Base-by-base conservation (phyloP, 2,888 invertebrate species). In the Drosophila rellima region DNA sequence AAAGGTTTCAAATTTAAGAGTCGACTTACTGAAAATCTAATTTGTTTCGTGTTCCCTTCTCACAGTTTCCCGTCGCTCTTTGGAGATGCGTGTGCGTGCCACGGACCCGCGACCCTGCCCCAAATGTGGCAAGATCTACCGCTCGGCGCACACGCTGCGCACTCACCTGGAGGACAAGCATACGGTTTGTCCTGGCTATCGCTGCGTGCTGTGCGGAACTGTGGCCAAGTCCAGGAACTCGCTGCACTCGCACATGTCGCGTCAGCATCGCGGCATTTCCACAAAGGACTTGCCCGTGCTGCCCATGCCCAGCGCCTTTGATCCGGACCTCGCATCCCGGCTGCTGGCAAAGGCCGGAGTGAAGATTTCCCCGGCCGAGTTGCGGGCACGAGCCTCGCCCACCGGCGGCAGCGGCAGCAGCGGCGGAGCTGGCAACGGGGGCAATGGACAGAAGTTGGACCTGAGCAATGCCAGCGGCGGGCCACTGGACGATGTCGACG, bases 161-260 rank as follows among this genome's bases (percentile, higher is more conserved):
- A 98, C 98, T 29, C 98, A 98, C 92, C 94, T 98, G 74, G 98
- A 98, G 92, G 98, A 98, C 92, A 98, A 98, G 91, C 98, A 98
- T 92, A 98, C 98, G 35, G 95, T 97, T 88, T 98, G 98, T 91
- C 97, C 97, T 0, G 98, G 98, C 55, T 98, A 97, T 91, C 95
- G 98, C 55, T 98, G 98, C 92, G 97, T 97, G 2, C 94, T 98
- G 1, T 98, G 98, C 92, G 97, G 98, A 70, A 98, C 98, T 0
- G 97, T 98, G 66, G 98, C 98, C 45, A 98, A 98, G 93, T 97
- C 97, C 0, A 95, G 98, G 78, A 98, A 98, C 93, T 97, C 97
- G 0, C 94, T 98, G 59, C 98, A 98, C 93, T 97, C 97, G 64
- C 98, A 98, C 93, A 98, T 98, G 98, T 97, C 97, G 67, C 95